phyloP scores from a whole-genome alignment of 2,797 vertebrate genomes.

The Chloroceryle amazona region DNA sequence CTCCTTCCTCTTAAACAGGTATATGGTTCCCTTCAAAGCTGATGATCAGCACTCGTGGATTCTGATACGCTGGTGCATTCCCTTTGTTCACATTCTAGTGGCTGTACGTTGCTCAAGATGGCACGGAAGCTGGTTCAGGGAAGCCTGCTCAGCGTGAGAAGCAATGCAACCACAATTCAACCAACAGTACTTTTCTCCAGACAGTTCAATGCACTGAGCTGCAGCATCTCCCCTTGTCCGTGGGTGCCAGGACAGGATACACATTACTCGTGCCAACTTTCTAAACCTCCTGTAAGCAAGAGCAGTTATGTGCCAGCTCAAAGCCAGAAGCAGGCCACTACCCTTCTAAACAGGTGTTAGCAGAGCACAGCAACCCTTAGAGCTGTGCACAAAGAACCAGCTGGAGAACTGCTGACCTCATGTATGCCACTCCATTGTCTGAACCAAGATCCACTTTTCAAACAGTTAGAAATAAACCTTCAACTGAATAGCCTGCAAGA shows the following conservation, averaged over 20 bases:
- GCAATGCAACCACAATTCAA: not conserved
- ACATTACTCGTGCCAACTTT: not conserved
- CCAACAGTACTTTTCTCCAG: not conserved
- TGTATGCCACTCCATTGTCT: not conserved
- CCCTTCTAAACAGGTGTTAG: not conserved
- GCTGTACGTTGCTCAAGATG: not conserved
- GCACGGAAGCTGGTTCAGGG: not conserved
- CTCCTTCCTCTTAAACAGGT: not conserved
- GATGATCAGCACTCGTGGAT: not conserved
- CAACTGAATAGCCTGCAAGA: not conserved
- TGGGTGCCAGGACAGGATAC: not conserved
- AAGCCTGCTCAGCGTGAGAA: not conserved
- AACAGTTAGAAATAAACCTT: not conserved
- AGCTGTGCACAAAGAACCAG: not conserved
- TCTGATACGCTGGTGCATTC: not conserved
- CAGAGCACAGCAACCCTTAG: not conserved
- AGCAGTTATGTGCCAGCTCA: not conserved
- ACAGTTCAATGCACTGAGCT: not conserved
- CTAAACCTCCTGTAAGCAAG: not conserved
- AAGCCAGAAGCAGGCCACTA: not conserved
- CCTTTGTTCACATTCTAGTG: not conserved
- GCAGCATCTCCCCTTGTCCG: not conserved
- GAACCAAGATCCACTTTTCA: not conserved
- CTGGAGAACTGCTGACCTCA: not conserved
- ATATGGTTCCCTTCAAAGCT: rapidly evolving